These are phyloP conservation scores for Rhinopomastus cyanomelas DNA, from an alignment of 2,113 vertebrate species.

Conservation along the genomic window DNA sequence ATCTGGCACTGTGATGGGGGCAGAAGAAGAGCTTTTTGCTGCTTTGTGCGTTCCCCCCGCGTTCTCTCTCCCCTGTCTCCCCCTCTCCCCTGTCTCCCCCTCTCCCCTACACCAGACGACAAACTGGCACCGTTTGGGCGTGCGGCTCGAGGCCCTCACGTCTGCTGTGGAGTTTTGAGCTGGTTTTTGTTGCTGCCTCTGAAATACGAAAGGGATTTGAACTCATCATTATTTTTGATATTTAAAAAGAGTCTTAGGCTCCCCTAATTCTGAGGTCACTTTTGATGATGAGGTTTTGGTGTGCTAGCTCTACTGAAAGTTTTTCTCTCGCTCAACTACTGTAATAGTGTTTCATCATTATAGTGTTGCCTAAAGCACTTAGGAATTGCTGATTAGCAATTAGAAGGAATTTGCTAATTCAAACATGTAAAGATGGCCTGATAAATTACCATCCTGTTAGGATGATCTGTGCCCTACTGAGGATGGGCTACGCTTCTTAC, in stretches of 20 bases:
- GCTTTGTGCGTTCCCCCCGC: background rate
- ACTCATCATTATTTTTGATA: background rate
- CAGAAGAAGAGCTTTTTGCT: constrained; percentile 6
- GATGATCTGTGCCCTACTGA: background rate
- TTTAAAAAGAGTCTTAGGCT: background rate
- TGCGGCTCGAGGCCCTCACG: background rate
- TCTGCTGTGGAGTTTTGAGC: background rate
- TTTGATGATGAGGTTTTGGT: background rate
- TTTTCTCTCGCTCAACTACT: background rate
- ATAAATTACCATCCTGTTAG: background rate
- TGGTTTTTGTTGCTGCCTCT: background rate
- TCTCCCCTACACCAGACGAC: background rate
- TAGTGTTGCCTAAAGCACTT: background rate
- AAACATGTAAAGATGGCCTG: background rate
- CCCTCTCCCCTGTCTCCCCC: no score
- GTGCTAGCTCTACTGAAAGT: background rate
- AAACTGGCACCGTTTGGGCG: background rate
- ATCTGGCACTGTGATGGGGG: background rate
- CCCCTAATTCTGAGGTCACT: background rate
- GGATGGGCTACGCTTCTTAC: background rate
- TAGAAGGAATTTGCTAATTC: background rate
- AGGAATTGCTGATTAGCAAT: background rate
- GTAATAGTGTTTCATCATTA: background rate
- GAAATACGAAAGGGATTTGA: background rate
- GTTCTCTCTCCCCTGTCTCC: background rate